Evolutionary conservation across 2,797 vertebrate species (phyloP).

Genomic region (Coregonus ussuriensis): DNA sequence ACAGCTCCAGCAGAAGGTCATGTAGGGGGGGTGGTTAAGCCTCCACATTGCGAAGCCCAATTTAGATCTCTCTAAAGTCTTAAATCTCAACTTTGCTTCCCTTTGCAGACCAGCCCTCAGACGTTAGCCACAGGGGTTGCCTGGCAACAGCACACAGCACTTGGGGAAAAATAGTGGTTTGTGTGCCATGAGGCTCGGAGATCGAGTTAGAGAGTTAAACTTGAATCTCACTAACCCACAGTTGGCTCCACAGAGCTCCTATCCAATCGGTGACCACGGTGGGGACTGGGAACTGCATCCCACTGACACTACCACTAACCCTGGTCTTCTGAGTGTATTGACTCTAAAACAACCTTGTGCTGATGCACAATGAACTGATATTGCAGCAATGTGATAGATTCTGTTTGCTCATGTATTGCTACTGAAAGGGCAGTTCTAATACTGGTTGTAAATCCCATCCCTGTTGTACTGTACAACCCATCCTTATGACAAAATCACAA

Average conservation of each 20-base stretch:
- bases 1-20: neutral
- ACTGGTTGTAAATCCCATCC: too few relatives aligned
- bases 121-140: conserved; percentile 40
- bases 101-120: conserved; percentile 21
- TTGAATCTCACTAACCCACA: conserved; percentile 5
- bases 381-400: neutral
- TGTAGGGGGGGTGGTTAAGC: neutral
- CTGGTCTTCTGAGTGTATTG: neutral
- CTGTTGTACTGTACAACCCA: too few relatives aligned
- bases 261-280: neutral
- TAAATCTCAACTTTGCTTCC: conserved; percentile 27
- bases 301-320: neutral
- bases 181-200: conserved; percentile 14
- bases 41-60: neutral
- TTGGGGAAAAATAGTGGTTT: conserved; percentile 22
- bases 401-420: too few relatives aligned
- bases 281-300: neutral
- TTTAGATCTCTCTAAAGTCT: conserved; percentile 11
- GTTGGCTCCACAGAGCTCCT: conserved; percentile 4
- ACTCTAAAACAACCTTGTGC: neutral
- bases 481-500: too few relatives aligned
- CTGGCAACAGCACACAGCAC: conserved; percentile 52
- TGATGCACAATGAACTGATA: neutral
- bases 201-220: conserved; percentile 17
- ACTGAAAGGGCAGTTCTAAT: too few relatives aligned